Base-by-base conservation (phyloP, 1,140 invertebrate genomes). In the Thaumetopoea pityocampa region DNA sequence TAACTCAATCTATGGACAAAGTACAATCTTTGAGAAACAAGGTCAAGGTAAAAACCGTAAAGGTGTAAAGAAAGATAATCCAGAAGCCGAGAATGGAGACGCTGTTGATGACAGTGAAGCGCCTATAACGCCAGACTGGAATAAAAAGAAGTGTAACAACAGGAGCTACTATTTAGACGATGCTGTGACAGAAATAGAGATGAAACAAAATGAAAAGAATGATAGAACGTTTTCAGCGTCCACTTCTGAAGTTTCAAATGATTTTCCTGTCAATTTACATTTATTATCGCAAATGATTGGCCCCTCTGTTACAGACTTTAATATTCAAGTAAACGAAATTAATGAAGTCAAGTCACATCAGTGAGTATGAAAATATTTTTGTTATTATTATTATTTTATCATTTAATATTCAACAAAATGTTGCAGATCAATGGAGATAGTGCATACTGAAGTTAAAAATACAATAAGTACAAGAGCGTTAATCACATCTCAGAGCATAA, bases 1-100 rank as follows among this genome's bases (percentile, higher is more conserved):
- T 32, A 70, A 78, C 49, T 82, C 77, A 12, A 82, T 84, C 38
- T 82, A 79, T 33, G 80, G 76, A 1, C 60, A 76, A 28, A 45
- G 36, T 17, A 9, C 35, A 9, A 51, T 55, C 16, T 5, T 43
- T 0, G 46, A 57, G 6, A 60, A 61, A 34, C 40, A 51, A 36
- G 18, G 2, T 14, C 58, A 53, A 34, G 19, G 6, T 8, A 62
- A 51, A 46, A 10, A 26, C 12, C 42, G 32, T 10, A 52, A 43
- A 47, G 23, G 23, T 14, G n/a, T 23, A 7, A 57, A 48, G 22
- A 58, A 50, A 20, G 36, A 61, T 18, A 16, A 36, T 24, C 16
- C 38, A n/a, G 32, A 34, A 8, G 29, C 41, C 6, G 34, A 43
- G 9, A 7, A 59, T 9, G 34, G 57, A 19, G 34, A 42, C 17